These are phyloP conservation scores for Brotula barbata DNA, from an alignment of 2,797 vertebrate genomes.

Conservation along the genomic window DNA sequence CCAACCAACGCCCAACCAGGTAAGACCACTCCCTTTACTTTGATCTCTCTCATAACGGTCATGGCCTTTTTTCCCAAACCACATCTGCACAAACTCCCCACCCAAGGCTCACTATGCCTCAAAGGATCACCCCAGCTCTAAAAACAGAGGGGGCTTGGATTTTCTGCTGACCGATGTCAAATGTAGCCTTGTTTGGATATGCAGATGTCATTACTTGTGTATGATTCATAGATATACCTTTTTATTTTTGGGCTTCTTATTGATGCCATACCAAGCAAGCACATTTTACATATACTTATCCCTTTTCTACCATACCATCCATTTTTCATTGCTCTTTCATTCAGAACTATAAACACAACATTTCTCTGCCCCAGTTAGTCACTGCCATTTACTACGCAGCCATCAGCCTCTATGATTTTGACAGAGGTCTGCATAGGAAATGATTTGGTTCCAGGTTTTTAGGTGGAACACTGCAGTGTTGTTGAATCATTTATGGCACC, in stretches of 20 bases:
- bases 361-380: conserved; percentile 17
- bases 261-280: background rate
- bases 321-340: conserved; percentile 24
- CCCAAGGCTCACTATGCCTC: conserved; percentile 37
- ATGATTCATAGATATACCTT: background rate
- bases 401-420: conserved; percentile 19
- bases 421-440: conserved; percentile 27
- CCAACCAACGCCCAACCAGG: conserved; percentile 72
- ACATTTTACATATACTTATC: background rate
- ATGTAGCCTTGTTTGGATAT: background rate
- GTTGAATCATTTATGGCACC: conserved; percentile 32
- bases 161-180: conserved; percentile 8
- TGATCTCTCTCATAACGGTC: conserved; percentile 65
- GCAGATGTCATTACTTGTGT: background rate
- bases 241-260: background rate
- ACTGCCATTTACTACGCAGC: conserved; percentile 6
- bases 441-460: conserved; percentile 4
- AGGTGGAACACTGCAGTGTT: conserved; percentile 5
- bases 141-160: background rate
- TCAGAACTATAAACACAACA: background rate
- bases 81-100: conserved; percentile 35
- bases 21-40: conserved; percentile 77
- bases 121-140: conserved; percentile 41
- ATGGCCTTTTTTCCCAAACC: conserved; percentile 46
- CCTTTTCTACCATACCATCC: conserved; percentile 12